A percentile compares a stretch with the other conserved stretches of the same genome.
Conservation (phyloP, 2,888 invertebrate genomes). For the Melanargia galathea region DNA sequence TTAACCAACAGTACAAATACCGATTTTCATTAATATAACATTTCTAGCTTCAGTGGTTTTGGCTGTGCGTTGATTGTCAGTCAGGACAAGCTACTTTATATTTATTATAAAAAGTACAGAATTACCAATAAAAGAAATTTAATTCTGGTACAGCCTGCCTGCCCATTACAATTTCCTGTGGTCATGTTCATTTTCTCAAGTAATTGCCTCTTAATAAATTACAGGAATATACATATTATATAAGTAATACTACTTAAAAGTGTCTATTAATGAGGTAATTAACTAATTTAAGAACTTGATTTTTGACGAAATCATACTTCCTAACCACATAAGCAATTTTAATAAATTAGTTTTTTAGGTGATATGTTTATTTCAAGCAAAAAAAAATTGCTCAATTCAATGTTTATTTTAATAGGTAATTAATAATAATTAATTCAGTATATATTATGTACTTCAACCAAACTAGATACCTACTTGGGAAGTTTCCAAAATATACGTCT, state of each 20-base stretch:
- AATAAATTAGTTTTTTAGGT: conserved; percentile 2
- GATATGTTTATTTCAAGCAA: neutral
- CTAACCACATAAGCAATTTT: conserved; percentile 2
- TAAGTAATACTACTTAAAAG: neutral
- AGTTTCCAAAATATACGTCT: neutral
- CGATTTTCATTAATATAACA: too few species aligned
- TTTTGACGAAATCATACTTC: conserved; percentile 5
- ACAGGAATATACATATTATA: neutral
- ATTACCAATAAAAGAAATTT: too few species aligned
- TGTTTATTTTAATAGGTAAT: neutral
- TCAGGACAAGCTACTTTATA: too few species aligned
- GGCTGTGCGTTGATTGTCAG: too few species aligned
- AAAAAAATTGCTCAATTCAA: conserved; percentile 1
- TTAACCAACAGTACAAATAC: too few species aligned
- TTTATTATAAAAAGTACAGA: too few species aligned
- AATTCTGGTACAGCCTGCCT: too few species aligned
- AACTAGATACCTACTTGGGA: neutral
- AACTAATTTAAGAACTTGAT: neutral
- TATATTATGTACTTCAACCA: conserved; percentile 7
- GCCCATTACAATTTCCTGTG: neutral
- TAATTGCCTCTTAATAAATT: neutral
- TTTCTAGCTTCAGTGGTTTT: too few species aligned
- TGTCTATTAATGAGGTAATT: neutral
- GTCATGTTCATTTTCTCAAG: neutral
- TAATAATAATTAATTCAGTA: neutral